Evolutionary conservation across 2,797 vertebrate genomes (phyloP), one percentile per base, ranked within the genome.

Genomic region (Antrozous pallidus): DNA sequence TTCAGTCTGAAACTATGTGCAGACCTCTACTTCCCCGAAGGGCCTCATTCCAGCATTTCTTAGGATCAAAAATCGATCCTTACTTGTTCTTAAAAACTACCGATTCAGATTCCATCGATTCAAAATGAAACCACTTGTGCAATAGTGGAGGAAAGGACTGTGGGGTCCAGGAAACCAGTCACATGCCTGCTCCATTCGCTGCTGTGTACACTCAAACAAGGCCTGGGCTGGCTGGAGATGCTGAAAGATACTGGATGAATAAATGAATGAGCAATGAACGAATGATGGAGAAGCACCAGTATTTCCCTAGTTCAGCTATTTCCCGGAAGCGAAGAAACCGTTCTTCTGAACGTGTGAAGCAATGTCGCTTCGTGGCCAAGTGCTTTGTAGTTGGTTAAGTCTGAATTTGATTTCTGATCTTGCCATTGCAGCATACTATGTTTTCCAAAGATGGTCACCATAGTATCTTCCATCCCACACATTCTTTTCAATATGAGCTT

Each of bases 1-100:
- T 96, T 91, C 88, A 63, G 58, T 86, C 86, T 95, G 88, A 87
- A 96, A 80, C 47, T 51, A 65, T 49, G 18, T 42, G 49, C 12
- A 89, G 79, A 69, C 8, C 40, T 96, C 83, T 79, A 8, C 20
- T 88, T 87, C 71, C 71, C 28, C 74, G n/a, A 33, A 93, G 77
- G 91, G 65, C 42, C 85, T 91, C 81, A 67, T 83, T 77, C n/a
- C 65, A 88, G 69, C 78, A 88, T 90, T 94, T 65, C 56, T 88
- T 65, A 75, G 54, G 83, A 80, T 91, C 20, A 96, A 79, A 93
- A 93, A 80, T 45, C 42, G 79, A 85, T 95, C 8, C 26, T 56
- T 84, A 28, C 38, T 85, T 65, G 47, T 49, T 86, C 67, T 87
- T 88, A 71, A 82, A 74, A 63, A 88, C 65, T 92, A 88, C 2